phyloP scores from a whole-genome alignment of 2,797 vertebrate genomes.

The Thripadectes ignobilis region DNA sequence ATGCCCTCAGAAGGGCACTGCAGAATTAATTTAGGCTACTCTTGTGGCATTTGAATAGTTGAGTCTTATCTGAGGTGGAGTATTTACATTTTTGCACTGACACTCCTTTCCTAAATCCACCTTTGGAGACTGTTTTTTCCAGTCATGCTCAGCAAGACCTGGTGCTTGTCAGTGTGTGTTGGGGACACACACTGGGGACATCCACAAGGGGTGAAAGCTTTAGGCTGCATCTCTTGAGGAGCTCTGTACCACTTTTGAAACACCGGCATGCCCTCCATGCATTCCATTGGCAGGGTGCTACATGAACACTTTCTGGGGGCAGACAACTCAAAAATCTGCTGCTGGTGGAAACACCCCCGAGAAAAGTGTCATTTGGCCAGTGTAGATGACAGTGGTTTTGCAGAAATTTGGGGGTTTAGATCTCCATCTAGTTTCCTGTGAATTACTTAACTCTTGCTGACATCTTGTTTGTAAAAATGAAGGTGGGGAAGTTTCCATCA shows the following conservation, averaged over 20 bases:
- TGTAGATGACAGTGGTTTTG: neutral
- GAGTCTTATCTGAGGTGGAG: neutral
- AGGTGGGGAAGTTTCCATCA: slow-evolving; percentile 4
- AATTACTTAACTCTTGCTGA: neutral
- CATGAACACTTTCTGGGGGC: neutral
- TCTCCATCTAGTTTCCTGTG: neutral
- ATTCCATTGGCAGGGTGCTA: neutral
- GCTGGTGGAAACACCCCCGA: neutral
- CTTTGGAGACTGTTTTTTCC: neutral
- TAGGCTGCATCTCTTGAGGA: neutral
- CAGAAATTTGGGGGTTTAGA: neutral
- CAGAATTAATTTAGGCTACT: neutral
- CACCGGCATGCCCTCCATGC: rapidly evolving
- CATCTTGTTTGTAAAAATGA: neutral
- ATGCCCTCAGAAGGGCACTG: neutral
- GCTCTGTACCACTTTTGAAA: neutral
- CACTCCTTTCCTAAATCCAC: neutral
- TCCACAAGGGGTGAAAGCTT: neutral
- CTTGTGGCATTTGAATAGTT: neutral
- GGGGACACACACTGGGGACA: neutral
- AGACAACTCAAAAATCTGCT: neutral
- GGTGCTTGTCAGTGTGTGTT: neutral
- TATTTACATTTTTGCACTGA: neutral
- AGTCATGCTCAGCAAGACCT: neutral
- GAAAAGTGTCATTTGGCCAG: neutral